Percentiles rank a stretch among this genome's conserved stretches.
Conservation (phyloP, 2,113 vertebrate genomes). For the Pelecanoides urinatrix region DNA sequence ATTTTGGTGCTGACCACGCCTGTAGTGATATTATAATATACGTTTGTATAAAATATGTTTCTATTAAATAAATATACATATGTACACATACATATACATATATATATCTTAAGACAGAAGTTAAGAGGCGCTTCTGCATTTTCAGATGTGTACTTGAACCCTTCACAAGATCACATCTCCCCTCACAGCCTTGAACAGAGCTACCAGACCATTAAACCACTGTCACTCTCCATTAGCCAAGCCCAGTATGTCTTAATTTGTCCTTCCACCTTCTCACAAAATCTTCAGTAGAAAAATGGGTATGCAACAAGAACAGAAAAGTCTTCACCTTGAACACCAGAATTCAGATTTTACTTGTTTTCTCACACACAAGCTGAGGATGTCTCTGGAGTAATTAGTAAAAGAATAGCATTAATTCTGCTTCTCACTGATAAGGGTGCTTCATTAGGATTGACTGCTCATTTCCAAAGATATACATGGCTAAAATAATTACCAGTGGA, state of each 20-base stretch:
- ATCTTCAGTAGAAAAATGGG: background rate
- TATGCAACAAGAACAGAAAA: background rate
- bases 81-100: background rate
- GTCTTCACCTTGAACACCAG: background rate
- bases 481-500: constrained; percentile 21
- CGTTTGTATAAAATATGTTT: background rate
- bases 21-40: background rate
- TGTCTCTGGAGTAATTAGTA: constrained; percentile 67
- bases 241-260: background rate
- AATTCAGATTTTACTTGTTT: constrained; percentile 47
- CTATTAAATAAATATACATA: background rate
- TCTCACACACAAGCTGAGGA: constrained; percentile 39
- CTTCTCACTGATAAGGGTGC: constrained; percentile 41
- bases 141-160: background rate
- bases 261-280: background rate
- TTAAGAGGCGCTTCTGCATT: background rate
- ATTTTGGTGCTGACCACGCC: background rate
- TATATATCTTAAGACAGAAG: background rate
- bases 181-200: background rate
- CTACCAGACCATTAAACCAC: background rate
- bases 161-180: background rate
- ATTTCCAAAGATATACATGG: constrained; percentile 46
- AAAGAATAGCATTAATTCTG: constrained; percentile 55
- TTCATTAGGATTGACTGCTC: constrained; percentile 65
- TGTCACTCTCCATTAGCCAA: background rate